Evolutionary conservation across 2,797 vertebrate genomes (phyloP), one percentile per base, ranked within the genome.

Genomic region (Clarias laeviceps): DNA sequence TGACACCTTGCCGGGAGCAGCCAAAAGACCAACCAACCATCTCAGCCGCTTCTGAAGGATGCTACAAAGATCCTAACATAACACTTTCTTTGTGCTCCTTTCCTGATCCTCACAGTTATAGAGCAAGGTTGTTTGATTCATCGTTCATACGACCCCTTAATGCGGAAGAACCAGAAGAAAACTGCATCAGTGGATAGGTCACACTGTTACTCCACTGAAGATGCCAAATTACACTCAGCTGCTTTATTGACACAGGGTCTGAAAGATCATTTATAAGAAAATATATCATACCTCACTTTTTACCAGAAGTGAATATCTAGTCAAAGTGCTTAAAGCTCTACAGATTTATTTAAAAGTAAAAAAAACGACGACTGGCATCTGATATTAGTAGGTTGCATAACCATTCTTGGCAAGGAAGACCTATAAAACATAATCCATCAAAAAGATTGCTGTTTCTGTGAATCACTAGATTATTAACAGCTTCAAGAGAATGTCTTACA

Each of bases 391-490:
- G 56, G 27, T 32, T 11, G 9, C 27, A 9, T 54, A 74, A 74
- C 4, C 45, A 9, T 74, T 56, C 72, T 29, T 56, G 72, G 24
- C 72, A 27, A 74, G 45, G 45, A 73, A n/a, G 24, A 54, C 9
- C 24, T 50, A 73, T 24, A 54, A n/a, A 50, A 54, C 24, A 27
- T 50, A 54, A 73, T 73, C 45, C 45, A 73, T 73, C 24, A 74
- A 50, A 22, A 74, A 27, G 29, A n/a, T 6, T 12, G 27, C 6
- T 73, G 70, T 74, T 54, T 17, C n/a, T 27, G 45, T 74, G 50
- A 74, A 74, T 56, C 45, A 14, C 27, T 2, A 56, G 45, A 54
- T 56, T 73, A 73, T 73, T 74, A 74, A 74, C 72, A 74, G 69
- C 69, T 72, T 72, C 37, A 72, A 72, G 24, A 20, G 9, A 72